Base-by-base conservation (phyloP, 2,797 vertebrate genomes). In the Cephalopachus bancanus region DNA sequence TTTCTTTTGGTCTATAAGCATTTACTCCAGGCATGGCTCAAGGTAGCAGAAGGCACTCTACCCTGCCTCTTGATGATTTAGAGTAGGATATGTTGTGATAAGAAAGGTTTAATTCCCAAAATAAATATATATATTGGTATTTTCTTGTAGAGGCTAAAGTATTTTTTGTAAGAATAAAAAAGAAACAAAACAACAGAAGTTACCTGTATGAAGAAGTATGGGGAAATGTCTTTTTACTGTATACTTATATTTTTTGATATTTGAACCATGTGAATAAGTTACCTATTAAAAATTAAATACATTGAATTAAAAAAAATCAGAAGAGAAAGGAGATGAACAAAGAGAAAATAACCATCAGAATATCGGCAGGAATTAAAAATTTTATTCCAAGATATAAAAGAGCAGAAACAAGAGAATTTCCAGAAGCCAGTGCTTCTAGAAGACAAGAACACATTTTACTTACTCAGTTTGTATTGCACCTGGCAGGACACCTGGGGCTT, bases 271-370 rank as follows among this genome's bases (percentile, higher is more conserved):
- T 83, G 51, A 86, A 83, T 64, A 11, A 71, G 11, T 87, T 60
- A 71, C 8, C 55, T 67, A 78, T 92, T 90, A 93, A 81, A 81
- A 92, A 80, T 53, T 71, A 85, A 92, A 57, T 83, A 75, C 26
- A 64, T 74, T 87, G 59, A 87, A 88, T n/a, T 37, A 37, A 37
- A 37, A 37, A 37, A 37, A 37, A 37, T 37, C 37, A 37, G 37
- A 71, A 71, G 67, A 89, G 33, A 83, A 69, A 88, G 71, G 64
- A 79, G 49, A 65, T 59, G 30, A 84, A 78, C 30, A 89, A 84
- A 88, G 24, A 57, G 24, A 37, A 37, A 37, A n/a, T 59, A 74
- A 49, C 22, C 28, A 76, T 80, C 14, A 65, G 59, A 74, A 85
- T 71, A 92, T 33, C 2, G 74, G 19, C 55, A 75, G 62, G 51